phyloP scores from a whole-genome alignment of 2,888 invertebrate species.

The Rotaria magnacalcarata region DNA sequence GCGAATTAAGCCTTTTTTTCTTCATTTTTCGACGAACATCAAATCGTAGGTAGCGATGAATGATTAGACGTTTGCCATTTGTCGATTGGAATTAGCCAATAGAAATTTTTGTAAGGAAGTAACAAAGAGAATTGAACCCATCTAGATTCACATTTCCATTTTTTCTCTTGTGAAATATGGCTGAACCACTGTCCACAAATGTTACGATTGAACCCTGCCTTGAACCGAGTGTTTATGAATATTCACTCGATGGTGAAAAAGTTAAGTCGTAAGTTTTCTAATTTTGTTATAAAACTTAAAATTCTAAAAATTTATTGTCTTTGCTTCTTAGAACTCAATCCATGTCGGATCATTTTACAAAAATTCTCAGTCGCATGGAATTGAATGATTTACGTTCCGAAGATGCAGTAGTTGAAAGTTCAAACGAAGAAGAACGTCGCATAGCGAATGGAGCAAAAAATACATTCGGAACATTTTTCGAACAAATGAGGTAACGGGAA shows the following conservation, averaged over 20 bases:
- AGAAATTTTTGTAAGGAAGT: neutral
- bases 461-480: constrained; percentile 19
- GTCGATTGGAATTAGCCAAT: neutral
- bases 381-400: neutral
- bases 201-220: constrained; percentile 20
- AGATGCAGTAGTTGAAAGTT: neutral
- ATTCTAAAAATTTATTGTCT: neutral
- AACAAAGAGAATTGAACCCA: neutral
- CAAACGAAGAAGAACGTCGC: neutral
- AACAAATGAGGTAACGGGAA: constrained; percentile 17
- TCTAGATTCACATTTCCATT: too few species aligned
- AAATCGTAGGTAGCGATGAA: neutral
- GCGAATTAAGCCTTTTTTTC: too few species aligned
- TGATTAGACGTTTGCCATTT: neutral
- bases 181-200: neutral
- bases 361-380: constrained; percentile 14
- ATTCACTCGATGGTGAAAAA: neutral
- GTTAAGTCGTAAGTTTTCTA: neutral
- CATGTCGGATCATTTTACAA: constrained; percentile 28
- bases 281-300: too few species aligned
- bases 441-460: neutral
- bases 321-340: neutral
- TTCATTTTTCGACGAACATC: neutral
- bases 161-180: neutral
- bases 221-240: constrained; percentile 31